phyloP scores from a whole-genome alignment of 1,140 invertebrate species.

The Cepaea nemoralis region DNA sequence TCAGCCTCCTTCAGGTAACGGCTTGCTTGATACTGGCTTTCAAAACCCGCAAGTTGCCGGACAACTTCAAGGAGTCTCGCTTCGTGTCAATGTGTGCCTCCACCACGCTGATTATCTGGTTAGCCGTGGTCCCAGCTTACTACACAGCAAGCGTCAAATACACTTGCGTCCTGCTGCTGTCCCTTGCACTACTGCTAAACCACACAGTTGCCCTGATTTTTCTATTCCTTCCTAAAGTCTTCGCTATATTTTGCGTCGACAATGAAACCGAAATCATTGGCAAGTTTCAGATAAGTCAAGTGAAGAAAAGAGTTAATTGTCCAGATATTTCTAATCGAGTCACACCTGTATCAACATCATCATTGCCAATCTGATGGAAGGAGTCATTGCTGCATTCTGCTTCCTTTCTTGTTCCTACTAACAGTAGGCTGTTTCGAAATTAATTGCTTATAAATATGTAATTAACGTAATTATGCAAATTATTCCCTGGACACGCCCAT shows the following conservation, averaged over 20 bases:
- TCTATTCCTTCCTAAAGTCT: constrained; percentile 61
- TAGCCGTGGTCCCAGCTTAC: constrained; percentile 37
- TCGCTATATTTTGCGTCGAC: constrained; percentile 74
- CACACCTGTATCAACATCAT: no score
- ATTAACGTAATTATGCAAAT: no score
- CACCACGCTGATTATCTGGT: constrained; percentile 23
- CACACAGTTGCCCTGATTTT: constrained; percentile 54
- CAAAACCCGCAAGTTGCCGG: constrained; percentile 71
- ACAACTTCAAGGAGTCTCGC: constrained; percentile 34
- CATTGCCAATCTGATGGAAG: no score
- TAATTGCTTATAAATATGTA: no score
- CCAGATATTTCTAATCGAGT: no score
- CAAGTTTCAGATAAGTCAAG: not conserved
- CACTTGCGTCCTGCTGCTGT: constrained; percentile 49
- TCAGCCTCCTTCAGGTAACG: constrained; percentile 88
- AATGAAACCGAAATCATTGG: not conserved
- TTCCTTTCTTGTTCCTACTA: no score
- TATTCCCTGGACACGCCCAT: no score
- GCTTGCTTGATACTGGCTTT: constrained; percentile 90
- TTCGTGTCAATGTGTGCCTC: constrained; percentile 18
- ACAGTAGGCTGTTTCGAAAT: no score
- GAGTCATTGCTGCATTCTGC: no score
- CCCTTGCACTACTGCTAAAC: constrained; percentile 56
- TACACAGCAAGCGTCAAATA: constrained; percentile 44
- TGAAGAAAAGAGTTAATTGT: no score